phyloP scores from a whole-genome alignment of 2,888 invertebrate genomes.

The Petrolisthes manimaculis region DNA sequence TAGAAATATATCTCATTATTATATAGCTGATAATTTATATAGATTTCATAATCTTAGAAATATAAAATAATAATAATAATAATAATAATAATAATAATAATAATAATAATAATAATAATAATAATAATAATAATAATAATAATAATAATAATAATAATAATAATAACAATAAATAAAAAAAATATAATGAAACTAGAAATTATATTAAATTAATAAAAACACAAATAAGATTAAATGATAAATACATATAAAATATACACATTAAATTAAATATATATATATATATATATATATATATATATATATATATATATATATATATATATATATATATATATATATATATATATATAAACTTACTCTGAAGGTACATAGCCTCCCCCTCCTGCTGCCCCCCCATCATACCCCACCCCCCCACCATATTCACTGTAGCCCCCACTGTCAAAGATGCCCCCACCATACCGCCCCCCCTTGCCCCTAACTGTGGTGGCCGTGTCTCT shows the following conservation, averaged over 20 bases:
- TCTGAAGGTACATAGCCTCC: slow-evolving; percentile 10
- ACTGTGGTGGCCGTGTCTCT: slow-evolving; percentile 22
- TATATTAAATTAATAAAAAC: not conserved
- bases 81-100: slow-evolving; percentile 13
- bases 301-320: slow-evolving; percentile 9
- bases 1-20: too few species aligned
- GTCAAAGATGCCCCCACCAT: not conserved
- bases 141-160: not conserved
- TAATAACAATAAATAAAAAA: not conserved
- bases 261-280: too few species aligned
- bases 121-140: not conserved
- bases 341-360: not conserved
- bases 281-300: not conserved
- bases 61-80: not conserved
- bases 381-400: not conserved
- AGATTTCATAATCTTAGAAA: not conserved
- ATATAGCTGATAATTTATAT: too few species aligned
- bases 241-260: too few species aligned
- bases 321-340: slow-evolving; percentile 16
- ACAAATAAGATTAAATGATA: not conserved
- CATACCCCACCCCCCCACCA: slow-evolving; percentile 2
- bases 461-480: not conserved
- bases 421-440: not conserved
- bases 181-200: not conserved
- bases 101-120: not conserved